Conservation (phyloP, 2,797 vertebrate genomes). For the Tachyglossus aculeatus region DNA sequence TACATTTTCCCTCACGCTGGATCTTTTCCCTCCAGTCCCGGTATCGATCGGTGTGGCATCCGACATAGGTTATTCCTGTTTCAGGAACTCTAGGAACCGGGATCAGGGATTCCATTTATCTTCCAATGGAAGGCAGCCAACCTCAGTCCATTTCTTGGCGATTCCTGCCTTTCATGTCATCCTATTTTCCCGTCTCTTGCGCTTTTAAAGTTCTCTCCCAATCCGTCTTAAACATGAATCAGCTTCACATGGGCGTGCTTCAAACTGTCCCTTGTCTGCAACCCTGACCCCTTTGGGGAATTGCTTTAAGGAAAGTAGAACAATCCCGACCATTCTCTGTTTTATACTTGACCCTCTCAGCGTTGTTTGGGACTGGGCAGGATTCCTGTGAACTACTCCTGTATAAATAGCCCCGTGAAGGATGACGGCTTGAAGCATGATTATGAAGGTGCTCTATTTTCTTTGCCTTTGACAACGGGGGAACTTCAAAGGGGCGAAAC, state of each 20-base stretch:
- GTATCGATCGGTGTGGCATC: too few species aligned
- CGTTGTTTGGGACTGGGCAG: not conserved
- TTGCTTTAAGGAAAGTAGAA: not conserved
- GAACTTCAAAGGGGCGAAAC: slow-evolving; percentile 63
- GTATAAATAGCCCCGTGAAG: not conserved
- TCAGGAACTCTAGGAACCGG: too few species aligned
- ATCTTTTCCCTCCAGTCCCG: too few species aligned
- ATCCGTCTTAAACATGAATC: too few species aligned
- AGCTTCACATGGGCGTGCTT: too few species aligned
- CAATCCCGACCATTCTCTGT: not conserved
- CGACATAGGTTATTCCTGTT: too few species aligned
- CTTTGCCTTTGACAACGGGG: slow-evolving; percentile 61
- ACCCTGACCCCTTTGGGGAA: slow-evolving; percentile 5
- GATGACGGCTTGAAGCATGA: slow-evolving; percentile 28
- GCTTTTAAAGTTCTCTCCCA: too few species aligned
- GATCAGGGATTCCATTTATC: not conserved
- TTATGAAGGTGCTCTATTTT: slow-evolving; percentile 58
- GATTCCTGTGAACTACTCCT: not conserved
- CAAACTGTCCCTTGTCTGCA: too few species aligned
- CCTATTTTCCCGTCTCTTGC: not conserved
- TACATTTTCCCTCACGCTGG: too few species aligned
- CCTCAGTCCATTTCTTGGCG: not conserved
- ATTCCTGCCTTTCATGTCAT: not conserved
- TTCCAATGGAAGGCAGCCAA: not conserved
- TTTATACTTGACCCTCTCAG: not conserved